These are phyloP conservation scores for Rhynchopsitta pachyrhyncha DNA, from an alignment of 2,113 vertebrate genomes.

Conservation along the genomic window DNA sequence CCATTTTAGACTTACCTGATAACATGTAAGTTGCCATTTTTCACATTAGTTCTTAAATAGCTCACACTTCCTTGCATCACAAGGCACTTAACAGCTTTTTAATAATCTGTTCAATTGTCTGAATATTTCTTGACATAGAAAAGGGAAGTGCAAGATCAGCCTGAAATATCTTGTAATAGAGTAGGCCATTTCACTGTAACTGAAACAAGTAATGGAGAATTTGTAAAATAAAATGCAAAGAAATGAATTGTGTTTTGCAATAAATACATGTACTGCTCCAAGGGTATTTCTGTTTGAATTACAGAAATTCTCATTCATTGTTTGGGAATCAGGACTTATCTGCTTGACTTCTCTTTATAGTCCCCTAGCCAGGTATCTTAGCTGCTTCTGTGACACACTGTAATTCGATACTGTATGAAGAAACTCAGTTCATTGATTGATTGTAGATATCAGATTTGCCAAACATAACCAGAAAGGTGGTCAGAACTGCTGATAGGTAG, in stretches of 20 bases:
- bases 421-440: background rate
- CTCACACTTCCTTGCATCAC: background rate
- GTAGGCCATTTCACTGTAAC: background rate
- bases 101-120: slow-evolving; percentile 54
- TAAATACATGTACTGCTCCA: background rate
- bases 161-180: slow-evolving; percentile 12
- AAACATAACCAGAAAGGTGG: background rate
- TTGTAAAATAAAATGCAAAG: slow-evolving; percentile 36
- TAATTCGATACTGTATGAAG: background rate
- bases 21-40: background rate
- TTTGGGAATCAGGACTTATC: background rate
- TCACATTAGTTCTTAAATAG: slow-evolving; percentile 17
- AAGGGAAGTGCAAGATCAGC: background rate
- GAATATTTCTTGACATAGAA: slow-evolving; percentile 3
- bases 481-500: background rate
- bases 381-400: background rate
- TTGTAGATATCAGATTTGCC: background rate
- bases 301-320: background rate
- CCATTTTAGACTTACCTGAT: background rate
- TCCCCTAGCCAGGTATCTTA: background rate
- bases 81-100: slow-evolving; percentile 1
- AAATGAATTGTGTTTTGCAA: background rate
- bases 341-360: slow-evolving; percentile 37
- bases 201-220: slow-evolving; percentile 50
- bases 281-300: slow-evolving; percentile 28